These are phyloP conservation scores for Lasioglossum pauxillum DNA, from an alignment of 2,888 invertebrate species.

Conservation along the genomic window DNA sequence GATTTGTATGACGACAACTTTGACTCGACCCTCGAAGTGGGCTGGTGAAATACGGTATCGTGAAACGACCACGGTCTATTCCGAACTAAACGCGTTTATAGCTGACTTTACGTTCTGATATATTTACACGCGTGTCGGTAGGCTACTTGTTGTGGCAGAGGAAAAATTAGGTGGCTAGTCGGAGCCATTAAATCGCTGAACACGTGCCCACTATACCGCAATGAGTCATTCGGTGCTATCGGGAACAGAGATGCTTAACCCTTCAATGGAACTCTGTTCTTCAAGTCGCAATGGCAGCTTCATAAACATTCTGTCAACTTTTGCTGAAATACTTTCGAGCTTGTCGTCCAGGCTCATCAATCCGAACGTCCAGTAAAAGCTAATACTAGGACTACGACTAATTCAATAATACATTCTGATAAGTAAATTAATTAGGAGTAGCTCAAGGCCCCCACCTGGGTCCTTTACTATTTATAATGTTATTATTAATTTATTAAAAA, in stretches of 20 bases:
- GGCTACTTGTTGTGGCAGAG: constrained; percentile 4
- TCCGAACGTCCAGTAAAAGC: neutral
- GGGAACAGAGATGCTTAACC: constrained; percentile 4
- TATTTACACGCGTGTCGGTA: constrained; percentile 5
- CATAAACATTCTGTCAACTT: neutral
- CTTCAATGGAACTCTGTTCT: neutral
- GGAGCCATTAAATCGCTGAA: constrained; percentile 8
- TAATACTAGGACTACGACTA: neutral
- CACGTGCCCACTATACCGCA: neutral
- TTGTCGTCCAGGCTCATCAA: neutral
- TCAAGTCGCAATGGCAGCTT: neutral
- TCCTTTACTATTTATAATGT: too few species aligned
- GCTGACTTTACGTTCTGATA: constrained; percentile 10
- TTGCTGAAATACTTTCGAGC: neutral
- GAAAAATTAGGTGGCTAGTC: constrained; percentile 15
- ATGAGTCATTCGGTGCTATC: neutral
- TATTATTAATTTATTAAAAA: too few species aligned
- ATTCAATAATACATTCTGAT: neutral
- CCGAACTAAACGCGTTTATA: constrained; percentile 4
- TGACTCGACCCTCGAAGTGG: neutral
- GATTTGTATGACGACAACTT: constrained; percentile 9
- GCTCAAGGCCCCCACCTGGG: too few species aligned
- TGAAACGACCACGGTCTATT: neutral
- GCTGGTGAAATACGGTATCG: constrained; percentile 4
- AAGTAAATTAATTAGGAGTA: too few species aligned